Evolutionary conservation across 2,113 vertebrate species (phyloP).

Genomic region (Callipepla californica): DNA sequence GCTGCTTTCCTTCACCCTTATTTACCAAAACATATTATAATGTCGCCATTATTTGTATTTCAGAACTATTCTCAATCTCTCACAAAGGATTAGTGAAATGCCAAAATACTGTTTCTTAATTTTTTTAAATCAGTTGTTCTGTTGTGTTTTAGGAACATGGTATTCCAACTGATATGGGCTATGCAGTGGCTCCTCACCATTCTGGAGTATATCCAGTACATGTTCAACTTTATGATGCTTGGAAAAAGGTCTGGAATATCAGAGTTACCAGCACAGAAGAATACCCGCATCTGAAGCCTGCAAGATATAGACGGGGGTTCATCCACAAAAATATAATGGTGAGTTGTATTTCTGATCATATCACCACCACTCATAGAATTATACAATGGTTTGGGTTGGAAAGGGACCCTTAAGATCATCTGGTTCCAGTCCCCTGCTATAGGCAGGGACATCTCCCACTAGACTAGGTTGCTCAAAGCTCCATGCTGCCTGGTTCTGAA

Average conservation of each 20-base stretch:
- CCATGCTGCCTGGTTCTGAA: too few relatives aligned
- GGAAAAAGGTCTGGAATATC: constrained; percentile 96
- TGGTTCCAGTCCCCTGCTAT: too few relatives aligned
- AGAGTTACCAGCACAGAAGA: constrained; percentile 97
- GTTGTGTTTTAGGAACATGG: constrained; percentile 86
- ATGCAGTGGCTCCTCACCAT: constrained; percentile 96
- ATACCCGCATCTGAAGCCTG: constrained; percentile 96
- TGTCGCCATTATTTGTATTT: background rate
- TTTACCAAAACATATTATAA: background rate
- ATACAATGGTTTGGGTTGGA: too few relatives aligned
- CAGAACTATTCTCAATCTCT: background rate
- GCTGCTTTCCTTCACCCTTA: background rate
- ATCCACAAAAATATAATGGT: constrained; percentile 96
- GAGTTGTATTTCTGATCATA: constrained; percentile 41
- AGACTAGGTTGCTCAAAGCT: too few relatives aligned
- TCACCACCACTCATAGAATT: background rate
- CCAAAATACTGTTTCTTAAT: background rate
- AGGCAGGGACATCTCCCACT: too few relatives aligned
- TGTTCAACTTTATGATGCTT: constrained; percentile 95
- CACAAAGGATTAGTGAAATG: background rate
- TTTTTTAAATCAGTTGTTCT: background rate
- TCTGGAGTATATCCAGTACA: constrained; percentile 97
- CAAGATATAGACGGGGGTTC: constrained; percentile 92
- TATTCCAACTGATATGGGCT: constrained; percentile 94
- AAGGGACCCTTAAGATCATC: too few relatives aligned